Evolutionary conservation across 2,797 vertebrate species (phyloP), one percentile per base, ranked within the genome.

Genomic region (Sebastes matsubarae): DNA sequence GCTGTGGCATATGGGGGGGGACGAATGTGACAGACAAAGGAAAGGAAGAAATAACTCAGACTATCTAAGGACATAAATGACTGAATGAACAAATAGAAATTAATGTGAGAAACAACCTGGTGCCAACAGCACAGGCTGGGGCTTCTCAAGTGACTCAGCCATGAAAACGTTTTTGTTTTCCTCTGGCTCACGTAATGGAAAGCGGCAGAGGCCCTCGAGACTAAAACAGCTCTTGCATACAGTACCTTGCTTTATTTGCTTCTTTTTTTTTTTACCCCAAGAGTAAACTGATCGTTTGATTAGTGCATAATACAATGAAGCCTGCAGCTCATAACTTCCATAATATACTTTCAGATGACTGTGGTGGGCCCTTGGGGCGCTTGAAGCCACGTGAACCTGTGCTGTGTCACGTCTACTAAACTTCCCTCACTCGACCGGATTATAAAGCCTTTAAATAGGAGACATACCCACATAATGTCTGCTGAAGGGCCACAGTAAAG

Each of bases 241-340:
- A n/a, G 50, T n/a, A 89, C 89, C 87, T 89, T 78, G 85, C 80
- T 87, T 85, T 87, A 91, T 91, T 92, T 89, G 79, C 59, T 65
- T 82, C 74, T 58, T 67, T 63, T 5, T 38, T 61, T 80, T 7
- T 64, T 83, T 42, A 65, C 71, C 61, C 73, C 25, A 32, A 84
- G 77, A 77, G 90, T 89, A 88, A 92, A 87, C 85, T 4, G 10
- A 93, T 93, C 30, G 25, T 92, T 89, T 89, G 86, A 95, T 92
- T 87, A 84, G 68, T 72, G 68, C 73, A 82, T 54, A 82, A 88
- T 86, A 88, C 59, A 75, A 77, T 77, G 79, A 72, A 79, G 83
- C 82, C 86, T 82, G 84, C 75, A 73, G 87, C 73, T 72, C 67
- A 72, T 73, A 88, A 84, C 76, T 65, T 63, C 2, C 24, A 79